phyloP scores from a whole-genome alignment of 2,797 vertebrate genomes.

The Muraenolepis orangiensis region DNA sequence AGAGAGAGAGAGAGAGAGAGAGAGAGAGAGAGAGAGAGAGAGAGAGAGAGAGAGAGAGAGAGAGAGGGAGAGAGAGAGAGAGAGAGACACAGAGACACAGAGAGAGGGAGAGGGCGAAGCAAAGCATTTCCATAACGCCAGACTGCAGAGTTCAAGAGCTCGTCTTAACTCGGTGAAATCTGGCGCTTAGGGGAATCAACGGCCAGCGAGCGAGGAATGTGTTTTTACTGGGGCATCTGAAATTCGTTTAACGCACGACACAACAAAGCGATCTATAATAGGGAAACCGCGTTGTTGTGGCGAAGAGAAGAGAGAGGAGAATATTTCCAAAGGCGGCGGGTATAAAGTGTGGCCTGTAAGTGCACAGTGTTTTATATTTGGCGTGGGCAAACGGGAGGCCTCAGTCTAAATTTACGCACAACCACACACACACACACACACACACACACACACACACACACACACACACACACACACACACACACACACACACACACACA shows the following conservation, averaged over 20 bases:
- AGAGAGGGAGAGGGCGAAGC: not conserved
- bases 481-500: no score
- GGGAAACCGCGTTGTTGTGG: no score
- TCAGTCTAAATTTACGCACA: not conserved
- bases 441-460: no score
- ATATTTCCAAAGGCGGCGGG: not conserved
- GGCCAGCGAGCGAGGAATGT: not conserved
- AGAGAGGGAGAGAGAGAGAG: no score
- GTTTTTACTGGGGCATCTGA: not conserved
- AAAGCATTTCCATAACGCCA: not conserved
- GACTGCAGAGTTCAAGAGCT: constrained; percentile 32
- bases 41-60: no score
- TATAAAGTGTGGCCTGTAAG: not conserved
- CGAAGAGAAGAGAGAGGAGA: no score
- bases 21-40: no score
- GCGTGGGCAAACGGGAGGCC: not conserved
- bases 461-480: no score
- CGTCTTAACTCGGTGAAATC: constrained; percentile 21
- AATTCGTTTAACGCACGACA: not conserved
- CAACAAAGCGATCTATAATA: not conserved
- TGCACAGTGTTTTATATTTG: not conserved
- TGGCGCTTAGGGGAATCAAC: constrained; percentile 15
- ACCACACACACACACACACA: no score
- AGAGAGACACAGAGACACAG: not conserved
- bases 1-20: no score